Conservation (phyloP, 2,113 vertebrate species). For the Lepisosteus osseus region DNA sequence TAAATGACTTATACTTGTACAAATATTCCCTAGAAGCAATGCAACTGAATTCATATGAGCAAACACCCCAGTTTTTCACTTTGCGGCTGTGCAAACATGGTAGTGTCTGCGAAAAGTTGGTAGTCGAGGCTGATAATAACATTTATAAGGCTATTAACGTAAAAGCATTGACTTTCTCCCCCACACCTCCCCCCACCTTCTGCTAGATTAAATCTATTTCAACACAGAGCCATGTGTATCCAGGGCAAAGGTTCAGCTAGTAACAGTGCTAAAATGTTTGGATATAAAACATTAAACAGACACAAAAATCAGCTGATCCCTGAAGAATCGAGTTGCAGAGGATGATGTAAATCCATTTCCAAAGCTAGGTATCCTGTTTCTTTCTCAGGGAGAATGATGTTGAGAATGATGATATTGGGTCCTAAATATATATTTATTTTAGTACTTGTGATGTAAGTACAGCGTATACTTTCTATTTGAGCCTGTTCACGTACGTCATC, state of each 20-base stretch:
- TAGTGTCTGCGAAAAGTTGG: slow-evolving; percentile 51
- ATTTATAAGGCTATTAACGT: slow-evolving; percentile 32
- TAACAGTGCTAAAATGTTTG: slow-evolving; percentile 47
- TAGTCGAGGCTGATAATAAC: slow-evolving; percentile 47
- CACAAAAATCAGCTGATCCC: slow-evolving; percentile 44
- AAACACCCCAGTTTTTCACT: slow-evolving; percentile 44
- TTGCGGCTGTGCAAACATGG: slow-evolving; percentile 50
- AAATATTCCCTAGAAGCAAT: slow-evolving; percentile 51
- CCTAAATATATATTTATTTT: too few species aligned
- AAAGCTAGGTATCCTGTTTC: slow-evolving; percentile 43
- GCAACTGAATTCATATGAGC: slow-evolving; percentile 43
- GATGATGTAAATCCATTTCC: slow-evolving; percentile 38
- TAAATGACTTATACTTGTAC: slow-evolving; percentile 55
- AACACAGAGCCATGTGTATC: slow-evolving; percentile 22
- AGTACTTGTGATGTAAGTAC: too few species aligned
- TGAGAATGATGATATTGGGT: too few species aligned
- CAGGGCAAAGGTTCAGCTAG: slow-evolving; percentile 38
- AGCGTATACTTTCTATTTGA: too few species aligned
- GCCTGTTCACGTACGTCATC: too few species aligned
- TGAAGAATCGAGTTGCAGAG: slow-evolving; percentile 33
- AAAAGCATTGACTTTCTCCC: slow-evolving; percentile 25
- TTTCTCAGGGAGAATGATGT: background rate
- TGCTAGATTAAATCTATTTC: slow-evolving; percentile 15
- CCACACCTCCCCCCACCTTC: slow-evolving; percentile 1
- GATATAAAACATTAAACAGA: slow-evolving; percentile 49